Evolutionary conservation across 2,888 invertebrate species (phyloP).

Genomic region (Hypsopygia costalis): DNA sequence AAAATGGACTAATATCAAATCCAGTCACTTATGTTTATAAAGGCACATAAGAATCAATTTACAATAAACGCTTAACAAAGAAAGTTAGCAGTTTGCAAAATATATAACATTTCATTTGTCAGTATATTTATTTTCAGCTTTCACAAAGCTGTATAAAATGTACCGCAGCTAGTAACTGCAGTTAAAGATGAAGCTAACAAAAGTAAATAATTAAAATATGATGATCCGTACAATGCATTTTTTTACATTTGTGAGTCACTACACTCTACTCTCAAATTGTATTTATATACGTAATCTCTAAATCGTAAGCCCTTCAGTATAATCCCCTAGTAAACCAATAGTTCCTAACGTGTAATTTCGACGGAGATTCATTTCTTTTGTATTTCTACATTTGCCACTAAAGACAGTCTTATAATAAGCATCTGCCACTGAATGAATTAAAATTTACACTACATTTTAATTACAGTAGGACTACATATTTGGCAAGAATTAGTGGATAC

Average conservation of each 20-base stretch:
- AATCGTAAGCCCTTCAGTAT: too few species aligned
- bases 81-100: conserved; percentile 47
- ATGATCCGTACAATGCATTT: conserved; percentile 1
- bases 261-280: conserved; percentile 16
- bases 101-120: conserved; percentile 32
- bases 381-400: conserved; percentile 51
- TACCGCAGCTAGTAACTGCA: conserved; percentile 20
- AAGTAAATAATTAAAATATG: conserved; percentile 24
- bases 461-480: conserved; percentile 34
- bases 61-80: conserved; percentile 55
- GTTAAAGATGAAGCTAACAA: conserved; percentile 27
- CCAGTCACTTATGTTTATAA: conserved; percentile 66
- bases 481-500: conserved; percentile 49
- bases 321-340: too few species aligned
- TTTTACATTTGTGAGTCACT: conserved; percentile 12
- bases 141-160: conserved; percentile 27
- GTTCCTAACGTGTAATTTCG: conserved; percentile 22
- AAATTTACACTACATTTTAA: conserved; percentile 15
- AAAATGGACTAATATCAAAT: conserved; percentile 67
- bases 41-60: conserved; percentile 77
- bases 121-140: conserved; percentile 25
- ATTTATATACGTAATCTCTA: too few species aligned
- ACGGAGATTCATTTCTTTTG: conserved; percentile 46
- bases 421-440: conserved; percentile 18
- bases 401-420: conserved; percentile 45